Evolutionary conservation across 2,888 invertebrate genomes (phyloP).

Genomic region (Apamea epomidion): DNA sequence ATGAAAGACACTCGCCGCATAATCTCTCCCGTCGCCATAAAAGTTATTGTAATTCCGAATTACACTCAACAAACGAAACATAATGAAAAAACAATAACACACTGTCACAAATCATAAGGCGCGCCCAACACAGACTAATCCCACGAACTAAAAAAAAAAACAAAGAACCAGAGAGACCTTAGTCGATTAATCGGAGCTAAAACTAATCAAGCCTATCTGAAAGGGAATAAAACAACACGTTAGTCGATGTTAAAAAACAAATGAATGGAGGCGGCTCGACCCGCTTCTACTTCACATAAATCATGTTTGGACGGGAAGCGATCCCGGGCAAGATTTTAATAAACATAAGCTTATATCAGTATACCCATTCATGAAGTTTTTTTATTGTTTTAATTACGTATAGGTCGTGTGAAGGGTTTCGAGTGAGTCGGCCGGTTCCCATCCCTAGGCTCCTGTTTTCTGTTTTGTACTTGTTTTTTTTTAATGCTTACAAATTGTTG

Average conservation of each 20-base stretch:
- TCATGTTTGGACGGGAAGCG: constrained; percentile 82
- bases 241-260: constrained; percentile 82
- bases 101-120: constrained; percentile 72
- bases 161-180: constrained; percentile 62
- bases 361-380: constrained; percentile 87
- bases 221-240: constrained; percentile 76
- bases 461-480: constrained; percentile 49
- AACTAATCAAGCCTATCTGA: constrained; percentile 89
- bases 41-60: constrained; percentile 46
- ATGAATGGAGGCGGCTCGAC: constrained; percentile 86
- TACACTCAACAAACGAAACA: constrained; percentile 56
- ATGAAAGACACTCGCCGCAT: constrained; percentile 7
- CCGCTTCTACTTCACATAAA: constrained; percentile 84
- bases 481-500: constrained; percentile 5
- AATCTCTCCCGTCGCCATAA: not conserved
- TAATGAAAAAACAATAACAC: constrained; percentile 54
- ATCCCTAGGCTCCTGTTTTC: constrained; percentile 65
- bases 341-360: constrained; percentile 85
- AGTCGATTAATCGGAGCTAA: constrained; percentile 85
- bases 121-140: constrained; percentile 67
- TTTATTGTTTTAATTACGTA: constrained; percentile 86
- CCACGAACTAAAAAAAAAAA: constrained; percentile 69
- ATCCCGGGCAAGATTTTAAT: constrained; percentile 86
- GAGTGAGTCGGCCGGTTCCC: constrained; percentile 52
- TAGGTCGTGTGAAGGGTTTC: constrained; percentile 85